Conservation (phyloP, 2,888 invertebrate genomes). For the Nemurella pictetii region DNA sequence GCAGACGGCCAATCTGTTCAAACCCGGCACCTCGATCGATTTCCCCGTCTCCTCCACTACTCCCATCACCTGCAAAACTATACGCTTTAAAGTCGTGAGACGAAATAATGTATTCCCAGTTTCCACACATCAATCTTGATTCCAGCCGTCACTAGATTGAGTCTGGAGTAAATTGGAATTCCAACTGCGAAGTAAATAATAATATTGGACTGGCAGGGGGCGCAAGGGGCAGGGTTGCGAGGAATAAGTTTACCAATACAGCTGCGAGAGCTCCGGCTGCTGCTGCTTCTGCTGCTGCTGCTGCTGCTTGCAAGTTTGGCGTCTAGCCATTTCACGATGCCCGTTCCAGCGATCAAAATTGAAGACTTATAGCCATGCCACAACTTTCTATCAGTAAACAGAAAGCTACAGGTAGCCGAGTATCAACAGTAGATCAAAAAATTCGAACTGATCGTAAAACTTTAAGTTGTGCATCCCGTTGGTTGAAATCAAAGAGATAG, state of each 20-base stretch:
- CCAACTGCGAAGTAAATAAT: background rate
- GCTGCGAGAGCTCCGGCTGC: too few relatives aligned
- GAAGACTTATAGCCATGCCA: background rate
- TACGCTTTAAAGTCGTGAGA: background rate
- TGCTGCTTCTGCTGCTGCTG: background rate
- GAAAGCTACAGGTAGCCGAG: background rate
- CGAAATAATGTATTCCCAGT: background rate
- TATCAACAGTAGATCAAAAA: background rate
- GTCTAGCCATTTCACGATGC: background rate
- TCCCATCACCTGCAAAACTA: too few relatives aligned
- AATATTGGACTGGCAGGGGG: background rate
- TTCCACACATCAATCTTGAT: background rate
- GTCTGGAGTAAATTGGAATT: background rate
- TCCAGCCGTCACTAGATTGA: background rate
- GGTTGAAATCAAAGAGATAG: too few relatives aligned
- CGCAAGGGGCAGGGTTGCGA: background rate
- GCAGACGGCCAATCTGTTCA: background rate
- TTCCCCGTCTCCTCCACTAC: too few relatives aligned
- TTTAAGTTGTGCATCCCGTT: too few relatives aligned
- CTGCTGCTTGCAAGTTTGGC: background rate
- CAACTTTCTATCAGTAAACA: background rate
- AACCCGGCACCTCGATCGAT: background rate
- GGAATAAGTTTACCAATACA: background rate
- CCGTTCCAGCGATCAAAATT: background rate
- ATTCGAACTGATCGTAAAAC: background rate